Evolutionary conservation across 2,797 vertebrate species (phyloP), one percentile per base, ranked within the genome.

Genomic region (Bradypodion ventrale): DNA sequence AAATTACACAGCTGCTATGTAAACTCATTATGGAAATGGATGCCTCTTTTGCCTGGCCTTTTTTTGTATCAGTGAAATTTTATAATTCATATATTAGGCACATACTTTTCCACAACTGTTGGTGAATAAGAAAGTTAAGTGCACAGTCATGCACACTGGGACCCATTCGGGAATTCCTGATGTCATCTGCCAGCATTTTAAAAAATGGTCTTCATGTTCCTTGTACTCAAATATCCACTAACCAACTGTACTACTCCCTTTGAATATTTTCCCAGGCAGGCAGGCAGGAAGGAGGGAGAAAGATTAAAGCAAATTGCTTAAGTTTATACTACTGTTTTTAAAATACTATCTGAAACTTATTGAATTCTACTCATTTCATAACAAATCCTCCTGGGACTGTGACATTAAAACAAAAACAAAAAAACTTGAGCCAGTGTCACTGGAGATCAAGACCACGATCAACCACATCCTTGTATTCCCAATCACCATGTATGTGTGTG

Each of bases 61-160:
- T n/a, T 83, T 65, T 83, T 69, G 76, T n/a, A 83, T 91, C 82
- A 84, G 83, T 77, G 87, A 82, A 0, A 0, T 83, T 82, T 59
- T 84, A 80, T 75, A 62, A 77, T 92, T 90, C 25, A 83, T 88
- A 82, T 0, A 75, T 80, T 82, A 70, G 35, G 46, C 60, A 60
- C 42, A 62, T 1, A 16, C 10, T 82, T 87, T 83, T 82, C 78
- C 32, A 40, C 65, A 75, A 76, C 60, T 25, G 44, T 75, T 35
- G 44, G 9, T 25, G 1, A 15, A 60, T 46, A 68, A 84, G 69
- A 84, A 84, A 60, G 52, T 7, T 46, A 80, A 82, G 16, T 7
- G n/a, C 2, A 25, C 3, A n/a, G 21, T 13, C 70, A 40, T 46
- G 32, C 40, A 75, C 21, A 5, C 21, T 62, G 72, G 32, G 27